A percentile compares a stretch with the other conserved stretches of the same genome.
These are phyloP conservation scores for Nymphicus hollandicus DNA, from an alignment of 2,113 vertebrate species.

Conservation along the genomic window DNA sequence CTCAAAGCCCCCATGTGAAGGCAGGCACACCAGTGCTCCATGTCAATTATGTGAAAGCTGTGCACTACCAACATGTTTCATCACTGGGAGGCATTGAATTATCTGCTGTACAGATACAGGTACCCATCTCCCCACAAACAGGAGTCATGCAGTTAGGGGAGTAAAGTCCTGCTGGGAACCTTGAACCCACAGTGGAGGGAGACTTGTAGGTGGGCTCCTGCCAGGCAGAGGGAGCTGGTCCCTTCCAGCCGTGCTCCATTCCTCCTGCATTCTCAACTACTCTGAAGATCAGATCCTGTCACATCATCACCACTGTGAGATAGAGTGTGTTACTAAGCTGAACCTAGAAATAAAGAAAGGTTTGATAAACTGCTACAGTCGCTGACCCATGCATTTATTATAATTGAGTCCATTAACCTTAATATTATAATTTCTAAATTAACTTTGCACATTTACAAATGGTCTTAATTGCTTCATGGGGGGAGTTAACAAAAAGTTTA, in stretches of 20 bases:
- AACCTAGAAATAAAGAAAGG: conserved; percentile 29
- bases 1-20: neutral
- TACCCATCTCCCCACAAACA: neutral
- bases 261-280: neutral
- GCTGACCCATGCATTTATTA: conserved; percentile 59
- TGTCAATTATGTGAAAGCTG: neutral
- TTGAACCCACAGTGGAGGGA: neutral
- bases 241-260: neutral
- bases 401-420: conserved; percentile 70
- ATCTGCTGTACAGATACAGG: accelerated
- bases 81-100: neutral
- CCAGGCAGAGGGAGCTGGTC: neutral
- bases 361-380: conserved; percentile 41
- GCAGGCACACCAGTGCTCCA: neutral
- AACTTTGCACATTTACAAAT: conserved; percentile 62
- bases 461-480: conserved; percentile 53
- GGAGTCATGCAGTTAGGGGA: neutral
- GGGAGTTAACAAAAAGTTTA: too few relatives aligned
- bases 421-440: conserved; percentile 72
- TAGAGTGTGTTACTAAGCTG: conserved; percentile 37
- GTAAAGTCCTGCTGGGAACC: neutral
- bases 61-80: accelerated
- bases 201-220: neutral
- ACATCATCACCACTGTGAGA: neutral
- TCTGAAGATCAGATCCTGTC: neutral